phyloP scores from a whole-genome alignment of 2,888 invertebrate species.

The Cancer borealis region DNA sequence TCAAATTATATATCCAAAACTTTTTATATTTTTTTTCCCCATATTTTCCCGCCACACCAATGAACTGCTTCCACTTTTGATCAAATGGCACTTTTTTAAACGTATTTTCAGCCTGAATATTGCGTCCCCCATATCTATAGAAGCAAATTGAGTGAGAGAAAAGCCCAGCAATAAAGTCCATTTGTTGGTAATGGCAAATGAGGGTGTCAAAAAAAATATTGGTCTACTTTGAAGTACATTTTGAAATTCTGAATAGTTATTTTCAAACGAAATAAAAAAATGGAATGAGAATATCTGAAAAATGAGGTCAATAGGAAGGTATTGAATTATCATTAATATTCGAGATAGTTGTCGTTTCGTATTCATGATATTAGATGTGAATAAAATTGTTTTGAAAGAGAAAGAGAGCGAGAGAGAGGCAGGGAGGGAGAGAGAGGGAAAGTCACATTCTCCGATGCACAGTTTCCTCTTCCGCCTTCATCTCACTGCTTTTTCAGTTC shows the following conservation, averaged over 20 bases:
- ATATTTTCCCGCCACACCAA: neutral
- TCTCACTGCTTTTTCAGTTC: too few species aligned
- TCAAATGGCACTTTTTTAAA: neutral
- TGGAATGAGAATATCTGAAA: neutral
- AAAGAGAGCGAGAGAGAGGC: conserved; percentile 42
- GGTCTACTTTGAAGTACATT: neutral
- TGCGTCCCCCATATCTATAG: neutral
- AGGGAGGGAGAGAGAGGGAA: neutral
- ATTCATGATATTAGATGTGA: neutral
- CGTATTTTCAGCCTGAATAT: neutral
- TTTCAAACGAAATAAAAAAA: neutral
- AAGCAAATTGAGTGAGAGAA: neutral
- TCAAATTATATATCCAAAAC: neutral
- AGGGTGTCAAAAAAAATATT: neutral
- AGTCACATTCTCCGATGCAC: neutral
- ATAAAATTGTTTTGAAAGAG: neutral
- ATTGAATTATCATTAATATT: conserved; percentile 4
- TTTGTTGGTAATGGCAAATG: neutral
- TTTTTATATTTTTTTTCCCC: neutral
- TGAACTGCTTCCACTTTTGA: neutral
- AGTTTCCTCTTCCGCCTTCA: too few species aligned
- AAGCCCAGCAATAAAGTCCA: neutral
- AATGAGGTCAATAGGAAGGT: neutral
- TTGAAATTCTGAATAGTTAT: neutral
- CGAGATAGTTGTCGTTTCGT: neutral